phyloP scores from a whole-genome alignment of 2,113 vertebrate species.

The Caranx ignobilis region DNA sequence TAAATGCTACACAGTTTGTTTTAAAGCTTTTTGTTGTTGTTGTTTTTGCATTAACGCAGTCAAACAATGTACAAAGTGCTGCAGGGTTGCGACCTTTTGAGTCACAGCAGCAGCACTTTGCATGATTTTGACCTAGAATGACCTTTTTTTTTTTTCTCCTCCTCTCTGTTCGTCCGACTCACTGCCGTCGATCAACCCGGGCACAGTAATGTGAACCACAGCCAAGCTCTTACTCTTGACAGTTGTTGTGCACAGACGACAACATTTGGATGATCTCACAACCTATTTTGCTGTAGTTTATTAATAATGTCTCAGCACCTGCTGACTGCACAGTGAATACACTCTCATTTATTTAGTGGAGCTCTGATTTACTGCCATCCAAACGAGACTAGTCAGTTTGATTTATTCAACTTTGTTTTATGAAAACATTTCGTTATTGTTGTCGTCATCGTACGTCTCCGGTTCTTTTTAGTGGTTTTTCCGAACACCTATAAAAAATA shows the following conservation, averaged over 20 bases:
- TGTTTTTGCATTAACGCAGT: slow-evolving; percentile 41
- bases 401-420: slow-evolving; percentile 32
- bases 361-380: slow-evolving; percentile 31
- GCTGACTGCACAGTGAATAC: slow-evolving; percentile 48
- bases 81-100: background rate
- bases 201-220: slow-evolving; percentile 45
- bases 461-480: slow-evolving; percentile 14
- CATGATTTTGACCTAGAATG: slow-evolving; percentile 53
- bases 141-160: slow-evolving; percentile 17
- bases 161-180: slow-evolving; percentile 34
- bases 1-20: background rate
- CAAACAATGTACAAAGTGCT: slow-evolving; percentile 20
- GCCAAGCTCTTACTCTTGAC: slow-evolving; percentile 9
- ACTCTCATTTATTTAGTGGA: background rate
- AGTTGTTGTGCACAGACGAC: background rate
- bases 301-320: slow-evolving; percentile 39
- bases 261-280: background rate
- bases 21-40: slow-evolving; percentile 1
- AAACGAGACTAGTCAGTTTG: slow-evolving; percentile 20
- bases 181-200: slow-evolving; percentile 28
- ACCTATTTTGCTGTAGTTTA: slow-evolving; percentile 37
- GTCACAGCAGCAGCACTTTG: background rate
- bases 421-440: slow-evolving; percentile 1
- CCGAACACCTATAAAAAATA: background rate
- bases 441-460: background rate